These are phyloP conservation scores for Drosophila pallidifrons DNA, from an alignment of 1,140 invertebrate genomes.

Conservation along the genomic window DNA sequence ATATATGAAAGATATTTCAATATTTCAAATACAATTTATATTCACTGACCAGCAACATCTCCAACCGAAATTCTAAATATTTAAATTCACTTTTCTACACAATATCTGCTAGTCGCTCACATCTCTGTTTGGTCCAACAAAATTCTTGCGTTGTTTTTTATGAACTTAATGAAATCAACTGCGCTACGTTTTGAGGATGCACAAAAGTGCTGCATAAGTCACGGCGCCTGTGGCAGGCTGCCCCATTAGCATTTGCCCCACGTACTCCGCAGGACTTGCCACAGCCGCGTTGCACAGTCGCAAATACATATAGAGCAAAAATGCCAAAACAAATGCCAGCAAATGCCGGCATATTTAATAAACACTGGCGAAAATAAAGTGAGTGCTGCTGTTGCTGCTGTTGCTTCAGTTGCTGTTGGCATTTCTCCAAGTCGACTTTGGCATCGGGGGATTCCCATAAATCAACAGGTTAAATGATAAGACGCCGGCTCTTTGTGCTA, in stretches of 20 bases:
- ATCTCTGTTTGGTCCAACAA: neutral
- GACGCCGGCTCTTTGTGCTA: slow-evolving; percentile 26
- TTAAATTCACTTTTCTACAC: neutral
- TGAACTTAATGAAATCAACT: slow-evolving; percentile 75
- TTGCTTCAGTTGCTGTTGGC: neutral
- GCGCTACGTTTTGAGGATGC: slow-evolving; percentile 56
- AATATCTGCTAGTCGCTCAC: neutral
- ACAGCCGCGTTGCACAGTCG: slow-evolving; percentile 14
- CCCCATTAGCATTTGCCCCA: slow-evolving; percentile 65
- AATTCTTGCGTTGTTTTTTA: slow-evolving; percentile 41
- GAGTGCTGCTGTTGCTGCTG: neutral
- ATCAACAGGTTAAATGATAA: slow-evolving; percentile 61
- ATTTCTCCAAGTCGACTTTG: slow-evolving; percentile 16
- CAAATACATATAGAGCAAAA: slow-evolving; percentile 26
- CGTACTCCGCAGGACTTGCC: slow-evolving; percentile 43
- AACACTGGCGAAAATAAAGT: slow-evolving; percentile 77
- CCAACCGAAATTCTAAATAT: no score
- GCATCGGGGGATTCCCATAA: slow-evolving; percentile 29
- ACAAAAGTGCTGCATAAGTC: slow-evolving; percentile 49
- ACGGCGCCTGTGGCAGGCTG: slow-evolving; percentile 38
- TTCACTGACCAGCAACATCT: no score
- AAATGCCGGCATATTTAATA: slow-evolving; percentile 73
- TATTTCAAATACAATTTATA: no score
- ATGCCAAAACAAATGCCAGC: slow-evolving; percentile 55
- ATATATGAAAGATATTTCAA: no score